Conservation (phyloP, 23 tunicate genomes). For the Phallusia fumigata region DNA sequence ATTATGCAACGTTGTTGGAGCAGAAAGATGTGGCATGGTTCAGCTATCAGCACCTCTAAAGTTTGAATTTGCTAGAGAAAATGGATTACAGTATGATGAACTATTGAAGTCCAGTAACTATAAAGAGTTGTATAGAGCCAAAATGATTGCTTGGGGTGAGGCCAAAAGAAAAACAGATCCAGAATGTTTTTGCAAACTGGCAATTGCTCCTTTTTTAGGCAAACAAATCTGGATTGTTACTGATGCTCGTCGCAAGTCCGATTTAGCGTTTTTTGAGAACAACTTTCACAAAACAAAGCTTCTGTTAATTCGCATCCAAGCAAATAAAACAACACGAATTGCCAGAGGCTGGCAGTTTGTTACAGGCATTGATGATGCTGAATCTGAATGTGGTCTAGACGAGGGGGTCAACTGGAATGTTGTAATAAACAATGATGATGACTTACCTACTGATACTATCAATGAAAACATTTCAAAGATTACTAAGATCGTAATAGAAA, state of each 20-base stretch:
- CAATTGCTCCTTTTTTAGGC: background rate
- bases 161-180: conserved; percentile 51
- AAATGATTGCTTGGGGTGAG: conserved; percentile 98
- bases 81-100: conserved; percentile 55
- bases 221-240: conserved; percentile 62
- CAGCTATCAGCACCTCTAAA: conserved; percentile 81
- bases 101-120: conserved; percentile 51
- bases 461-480: background rate
- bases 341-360: conserved; percentile 80
- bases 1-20: conserved; percentile 32
- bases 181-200: conserved; percentile 54
- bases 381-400: conserved; percentile 93
- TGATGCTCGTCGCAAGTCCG: conserved; percentile 82
- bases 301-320: conserved; percentile 57
- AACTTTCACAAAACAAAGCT: background rate
- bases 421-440: conserved; percentile 38
- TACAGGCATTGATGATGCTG: conserved; percentile 78
- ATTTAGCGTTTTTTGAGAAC: conserved; percentile 47
- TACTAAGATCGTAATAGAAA: background rate
- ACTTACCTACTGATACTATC: background rate
- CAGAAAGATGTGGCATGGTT: conserved; percentile 46
- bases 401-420: conserved; percentile 57
- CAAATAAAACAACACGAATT: conserved; percentile 31
- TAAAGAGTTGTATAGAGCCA: conserved; percentile 77
- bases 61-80: conserved; percentile 54